Evolutionary conservation across 2,113 vertebrate species (phyloP).

Genomic region (Gambusia affinis): DNA sequence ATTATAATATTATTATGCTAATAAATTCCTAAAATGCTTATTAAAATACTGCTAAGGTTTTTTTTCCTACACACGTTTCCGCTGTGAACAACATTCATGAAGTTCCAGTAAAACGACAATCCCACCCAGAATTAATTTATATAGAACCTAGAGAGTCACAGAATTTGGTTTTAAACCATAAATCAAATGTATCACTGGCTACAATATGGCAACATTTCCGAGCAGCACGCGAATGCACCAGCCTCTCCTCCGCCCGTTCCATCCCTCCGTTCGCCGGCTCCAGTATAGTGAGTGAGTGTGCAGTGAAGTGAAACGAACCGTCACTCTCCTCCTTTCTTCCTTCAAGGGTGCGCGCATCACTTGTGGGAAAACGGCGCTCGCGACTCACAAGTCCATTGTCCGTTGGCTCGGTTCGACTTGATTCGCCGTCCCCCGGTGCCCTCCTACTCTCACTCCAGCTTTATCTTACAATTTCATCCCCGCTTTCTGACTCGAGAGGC

Average conservation of each 20-base stretch:
- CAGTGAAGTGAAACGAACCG: slow-evolving; percentile 47
- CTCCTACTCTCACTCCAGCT: background rate
- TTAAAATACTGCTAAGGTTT: too few species aligned
- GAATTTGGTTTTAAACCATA: too few species aligned
- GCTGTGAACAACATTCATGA: too few species aligned
- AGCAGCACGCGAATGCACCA: slow-evolving; percentile 47
- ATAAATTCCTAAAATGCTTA: too few species aligned
- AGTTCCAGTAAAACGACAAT: too few species aligned
- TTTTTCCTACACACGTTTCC: too few species aligned
- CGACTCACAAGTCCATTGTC: slow-evolving; percentile 46
- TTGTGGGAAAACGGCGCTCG: slow-evolving; percentile 45
- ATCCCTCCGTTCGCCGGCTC: slow-evolving; percentile 60
- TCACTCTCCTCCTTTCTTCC: slow-evolving; percentile 72
- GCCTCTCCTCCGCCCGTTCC: slow-evolving; percentile 62
- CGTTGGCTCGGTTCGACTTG: slow-evolving; percentile 14
- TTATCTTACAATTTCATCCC: slow-evolving; percentile 17
- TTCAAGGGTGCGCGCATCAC: slow-evolving; percentile 69
- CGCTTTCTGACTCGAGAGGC: slow-evolving; percentile 28
- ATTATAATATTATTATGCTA: background rate
- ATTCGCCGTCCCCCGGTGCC: background rate
- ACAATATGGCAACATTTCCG: slow-evolving; percentile 14
- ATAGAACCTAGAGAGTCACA: too few species aligned
- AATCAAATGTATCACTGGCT: background rate
- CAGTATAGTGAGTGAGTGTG: slow-evolving; percentile 26
- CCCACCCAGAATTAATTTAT: too few species aligned